phyloP scores from a whole-genome alignment of 2,888 invertebrate genomes.

The Ceriagrion tenellum region DNA sequence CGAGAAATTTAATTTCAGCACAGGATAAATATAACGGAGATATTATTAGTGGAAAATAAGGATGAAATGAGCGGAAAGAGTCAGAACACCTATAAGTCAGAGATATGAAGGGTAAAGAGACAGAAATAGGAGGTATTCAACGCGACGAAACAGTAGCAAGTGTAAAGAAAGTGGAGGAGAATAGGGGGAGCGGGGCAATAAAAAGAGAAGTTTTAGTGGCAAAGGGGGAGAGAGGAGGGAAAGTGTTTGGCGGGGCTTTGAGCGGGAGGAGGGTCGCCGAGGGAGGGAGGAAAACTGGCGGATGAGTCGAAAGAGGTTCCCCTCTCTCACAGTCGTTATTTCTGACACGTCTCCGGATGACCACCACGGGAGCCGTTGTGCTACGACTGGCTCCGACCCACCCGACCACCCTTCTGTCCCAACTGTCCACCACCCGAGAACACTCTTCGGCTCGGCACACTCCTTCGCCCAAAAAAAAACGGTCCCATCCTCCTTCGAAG shows the following conservation, averaged over 20 bases:
- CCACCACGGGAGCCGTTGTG: constrained; percentile 46
- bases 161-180: too few relatives aligned
- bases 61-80: neutral
- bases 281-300: neutral
- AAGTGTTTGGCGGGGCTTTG: neutral
- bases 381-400: neutral
- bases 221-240: neutral
- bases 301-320: constrained; percentile 36
- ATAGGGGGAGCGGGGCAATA: neutral
- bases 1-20: too few relatives aligned
- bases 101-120: neutral
- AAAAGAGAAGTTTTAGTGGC: neutral
- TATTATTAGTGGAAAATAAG: neutral
- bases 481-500: neutral
- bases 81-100: neutral
- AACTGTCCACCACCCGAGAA: too few relatives aligned
- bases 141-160: neutral
- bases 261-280: neutral
- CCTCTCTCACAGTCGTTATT: constrained; percentile 50
- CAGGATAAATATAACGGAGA: neutral
- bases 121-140: neutral
- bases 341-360: constrained; percentile 63
- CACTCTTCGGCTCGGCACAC: neutral
- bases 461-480: too few relatives aligned
- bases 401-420: neutral